Conservation (phyloP, 2,888 invertebrate genomes). For the Digitonthophagus gazella region DNA sequence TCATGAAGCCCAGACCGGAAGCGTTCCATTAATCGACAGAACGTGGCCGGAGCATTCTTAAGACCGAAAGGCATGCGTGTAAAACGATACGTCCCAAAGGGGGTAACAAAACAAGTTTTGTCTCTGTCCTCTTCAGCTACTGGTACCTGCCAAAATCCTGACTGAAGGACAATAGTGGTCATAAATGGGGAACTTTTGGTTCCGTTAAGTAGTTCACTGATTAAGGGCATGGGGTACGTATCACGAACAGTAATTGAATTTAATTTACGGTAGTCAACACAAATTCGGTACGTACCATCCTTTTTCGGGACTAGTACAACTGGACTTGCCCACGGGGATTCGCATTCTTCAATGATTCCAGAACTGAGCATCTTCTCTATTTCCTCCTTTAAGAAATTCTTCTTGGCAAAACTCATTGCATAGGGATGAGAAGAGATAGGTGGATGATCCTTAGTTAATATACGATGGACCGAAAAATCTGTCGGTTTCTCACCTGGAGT, state of each 20-base stretch:
- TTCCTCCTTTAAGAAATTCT: constrained; percentile 34
- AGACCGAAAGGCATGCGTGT: constrained; percentile 35
- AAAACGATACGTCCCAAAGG: constrained; percentile 34
- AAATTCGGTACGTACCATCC: constrained; percentile 38
- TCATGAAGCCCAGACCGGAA: constrained; percentile 31
- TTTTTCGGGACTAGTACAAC: constrained; percentile 43
- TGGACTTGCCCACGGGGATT: constrained; percentile 44
- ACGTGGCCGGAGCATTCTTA: constrained; percentile 35
- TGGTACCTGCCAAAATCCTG: constrained; percentile 45
- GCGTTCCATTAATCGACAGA: constrained; percentile 34
- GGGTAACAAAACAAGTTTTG: constrained; percentile 37
- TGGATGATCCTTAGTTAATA: not conserved
- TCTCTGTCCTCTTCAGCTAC: constrained; percentile 43
- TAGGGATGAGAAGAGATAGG: constrained; percentile 44
- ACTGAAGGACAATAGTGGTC: constrained; percentile 41
- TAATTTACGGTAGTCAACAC: constrained; percentile 42
- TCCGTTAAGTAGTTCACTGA: constrained; percentile 45
- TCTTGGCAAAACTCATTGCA: constrained; percentile 37
- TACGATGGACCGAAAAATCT: constrained; percentile 7
- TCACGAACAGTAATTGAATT: constrained; percentile 32
- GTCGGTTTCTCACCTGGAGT: not conserved
- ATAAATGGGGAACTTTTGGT: constrained; percentile 36
- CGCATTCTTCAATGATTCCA: constrained; percentile 44
- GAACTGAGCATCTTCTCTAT: constrained; percentile 39
- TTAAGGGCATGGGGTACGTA: constrained; percentile 33